phyloP scores from a whole-genome alignment of 2,113 vertebrate species.

The Gasterosteus aculeatus region DNA sequence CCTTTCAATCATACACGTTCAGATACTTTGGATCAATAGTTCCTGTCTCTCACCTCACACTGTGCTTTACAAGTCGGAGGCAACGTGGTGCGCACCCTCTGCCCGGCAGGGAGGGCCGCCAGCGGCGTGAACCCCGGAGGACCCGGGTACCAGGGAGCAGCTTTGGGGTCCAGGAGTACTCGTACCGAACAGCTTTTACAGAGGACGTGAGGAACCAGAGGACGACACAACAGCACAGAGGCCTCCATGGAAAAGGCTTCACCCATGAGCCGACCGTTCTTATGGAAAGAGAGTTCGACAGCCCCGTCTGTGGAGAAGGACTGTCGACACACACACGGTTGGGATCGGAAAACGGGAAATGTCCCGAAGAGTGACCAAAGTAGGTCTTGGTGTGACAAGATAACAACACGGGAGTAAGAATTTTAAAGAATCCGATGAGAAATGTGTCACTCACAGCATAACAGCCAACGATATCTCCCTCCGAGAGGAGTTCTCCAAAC shows the following conservation, averaged over 20 bases:
- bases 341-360: background rate
- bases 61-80: slow-evolving; percentile 77
- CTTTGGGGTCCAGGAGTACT: slow-evolving; percentile 83
- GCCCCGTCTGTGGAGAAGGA: slow-evolving; percentile 68
- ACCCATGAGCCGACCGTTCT: slow-evolving; percentile 86
- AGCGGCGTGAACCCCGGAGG: slow-evolving; percentile 81
- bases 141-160: slow-evolving; percentile 80
- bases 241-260: slow-evolving; percentile 81
- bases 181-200: slow-evolving; percentile 85
- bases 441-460: slow-evolving; percentile 83
- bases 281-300: slow-evolving; percentile 86
- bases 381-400: background rate
- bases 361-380: background rate
- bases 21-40: background rate
- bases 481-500: slow-evolving; percentile 86
- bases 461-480: slow-evolving; percentile 89
- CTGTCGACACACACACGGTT: slow-evolving; percentile 35
- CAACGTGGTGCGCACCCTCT: slow-evolving; percentile 67
- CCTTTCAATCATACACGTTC: background rate
- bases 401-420: background rate
- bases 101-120: slow-evolving; percentile 71
- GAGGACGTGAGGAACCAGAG: slow-evolving; percentile 87
- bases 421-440: background rate
- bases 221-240: slow-evolving; percentile 70
- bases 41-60: slow-evolving; percentile 81